Evolutionary conservation across 2,888 invertebrate genomes (phyloP).

Genomic region (Sphecodes monilicornis): DNA sequence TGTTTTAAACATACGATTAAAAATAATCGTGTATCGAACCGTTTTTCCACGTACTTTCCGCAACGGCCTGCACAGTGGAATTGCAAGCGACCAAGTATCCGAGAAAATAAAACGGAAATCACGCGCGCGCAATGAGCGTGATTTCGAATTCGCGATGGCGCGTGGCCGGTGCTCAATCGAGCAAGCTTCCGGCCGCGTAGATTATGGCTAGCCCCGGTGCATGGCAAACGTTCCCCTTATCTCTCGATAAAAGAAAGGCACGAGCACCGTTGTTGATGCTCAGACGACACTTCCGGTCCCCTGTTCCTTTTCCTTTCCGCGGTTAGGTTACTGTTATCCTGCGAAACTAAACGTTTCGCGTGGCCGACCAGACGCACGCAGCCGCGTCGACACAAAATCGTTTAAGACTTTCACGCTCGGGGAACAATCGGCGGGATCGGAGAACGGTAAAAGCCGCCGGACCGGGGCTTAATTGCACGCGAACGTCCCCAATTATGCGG

Average conservation of each 20-base stretch:
- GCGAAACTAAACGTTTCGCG: constrained; percentile 43
- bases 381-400: constrained; percentile 27
- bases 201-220: constrained; percentile 51
- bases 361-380: constrained; percentile 20
- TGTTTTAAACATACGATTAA: too few relatives aligned
- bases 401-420: constrained; percentile 60
- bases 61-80: background rate
- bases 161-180: constrained; percentile 41
- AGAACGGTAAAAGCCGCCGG: constrained; percentile 50
- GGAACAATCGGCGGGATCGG: constrained; percentile 46
- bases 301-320: constrained; percentile 46
- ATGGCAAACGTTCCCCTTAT: constrained; percentile 63
- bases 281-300: constrained; percentile 68
- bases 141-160: constrained; percentile 34
- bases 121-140: background rate
- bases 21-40: background rate
- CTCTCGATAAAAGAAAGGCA: constrained; percentile 66
- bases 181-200: constrained; percentile 58
- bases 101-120: background rate
- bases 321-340: constrained; percentile 44
- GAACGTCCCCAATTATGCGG: constrained; percentile 32
- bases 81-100: background rate
- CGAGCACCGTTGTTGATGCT: constrained; percentile 49
- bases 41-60: background rate
- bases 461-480: constrained; percentile 32